These are phyloP conservation scores for Hemibagrus wyckioides DNA, from an alignment of 2,113 vertebrate species.

Conservation along the genomic window DNA sequence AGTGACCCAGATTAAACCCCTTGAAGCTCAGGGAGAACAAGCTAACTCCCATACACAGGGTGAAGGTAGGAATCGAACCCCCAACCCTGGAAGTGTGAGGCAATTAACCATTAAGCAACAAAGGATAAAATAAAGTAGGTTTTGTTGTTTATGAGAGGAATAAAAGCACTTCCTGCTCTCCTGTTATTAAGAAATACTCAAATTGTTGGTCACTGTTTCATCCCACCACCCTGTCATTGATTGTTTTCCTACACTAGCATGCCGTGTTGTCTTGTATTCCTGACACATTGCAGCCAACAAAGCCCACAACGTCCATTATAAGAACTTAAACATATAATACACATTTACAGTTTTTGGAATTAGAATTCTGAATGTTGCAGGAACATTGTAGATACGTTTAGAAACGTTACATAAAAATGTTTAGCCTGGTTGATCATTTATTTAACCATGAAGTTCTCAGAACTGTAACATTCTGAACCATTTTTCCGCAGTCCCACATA, in stretches of 20 bases:
- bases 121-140: not conserved
- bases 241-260: not conserved
- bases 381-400: not conserved
- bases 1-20: too few species aligned
- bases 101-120: not conserved
- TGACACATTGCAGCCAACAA: not conserved
- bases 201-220: not conserved
- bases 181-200: not conserved
- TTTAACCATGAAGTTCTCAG: not conserved
- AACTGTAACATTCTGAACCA: not conserved
- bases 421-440: not conserved
- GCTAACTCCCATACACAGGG: too few species aligned
- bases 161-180: not conserved
- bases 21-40: too few species aligned
- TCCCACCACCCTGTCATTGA: not conserved
- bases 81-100: too few species aligned
- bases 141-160: not conserved
- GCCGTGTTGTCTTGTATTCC: not conserved
- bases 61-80: too few species aligned
- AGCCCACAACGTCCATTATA: not conserved
- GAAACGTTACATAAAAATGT: not conserved
- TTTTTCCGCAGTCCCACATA: not conserved
- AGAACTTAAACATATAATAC: not conserved
- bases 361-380: not conserved
- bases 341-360: not conserved